Evolutionary conservation across 2,797 vertebrate genomes (phyloP).

Genomic region (Sebastiscus tertius): DNA sequence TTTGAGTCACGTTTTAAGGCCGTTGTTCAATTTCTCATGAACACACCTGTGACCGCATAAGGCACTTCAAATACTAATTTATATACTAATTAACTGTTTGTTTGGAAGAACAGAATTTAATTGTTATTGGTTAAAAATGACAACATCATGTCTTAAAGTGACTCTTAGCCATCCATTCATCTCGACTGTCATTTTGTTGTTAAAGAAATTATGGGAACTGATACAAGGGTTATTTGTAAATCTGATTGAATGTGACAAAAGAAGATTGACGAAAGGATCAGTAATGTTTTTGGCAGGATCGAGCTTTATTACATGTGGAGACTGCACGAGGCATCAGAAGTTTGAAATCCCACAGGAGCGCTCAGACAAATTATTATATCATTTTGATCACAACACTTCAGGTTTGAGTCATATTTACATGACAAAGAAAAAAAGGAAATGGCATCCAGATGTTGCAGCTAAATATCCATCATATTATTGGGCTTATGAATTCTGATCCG

Average conservation of each 20-base stretch:
- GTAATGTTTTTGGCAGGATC: constrained; percentile 16
- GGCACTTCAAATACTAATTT: neutral
- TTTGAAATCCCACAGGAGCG: constrained; percentile 32
- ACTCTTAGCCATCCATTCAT: neutral
- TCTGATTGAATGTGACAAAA: constrained; percentile 21
- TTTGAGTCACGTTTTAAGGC: neutral
- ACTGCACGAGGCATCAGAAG: constrained; percentile 6
- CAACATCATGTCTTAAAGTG: neutral
- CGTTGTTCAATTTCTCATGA: neutral
- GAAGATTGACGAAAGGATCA: constrained; percentile 21
- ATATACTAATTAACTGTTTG: neutral
- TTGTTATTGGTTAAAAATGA: neutral
- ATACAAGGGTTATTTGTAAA: neutral
- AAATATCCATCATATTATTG: neutral
- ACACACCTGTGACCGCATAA: neutral
- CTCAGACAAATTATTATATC: constrained; percentile 44
- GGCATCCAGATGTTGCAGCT: constrained; percentile 11
- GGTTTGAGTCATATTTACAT: constrained; percentile 24
- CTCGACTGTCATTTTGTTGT: neutral
- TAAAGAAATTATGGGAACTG: neutral
- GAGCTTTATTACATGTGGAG: constrained; percentile 15
- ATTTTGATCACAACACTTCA: constrained; percentile 17
- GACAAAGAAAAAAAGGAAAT: neutral
- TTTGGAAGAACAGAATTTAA: neutral
- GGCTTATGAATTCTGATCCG: constrained; percentile 4